Percentiles rank a stretch among this genome's conserved stretches.
Evolutionary conservation across 2,888 invertebrate genomes (phyloP).

Genomic region (Drosophila kanekoi): DNA sequence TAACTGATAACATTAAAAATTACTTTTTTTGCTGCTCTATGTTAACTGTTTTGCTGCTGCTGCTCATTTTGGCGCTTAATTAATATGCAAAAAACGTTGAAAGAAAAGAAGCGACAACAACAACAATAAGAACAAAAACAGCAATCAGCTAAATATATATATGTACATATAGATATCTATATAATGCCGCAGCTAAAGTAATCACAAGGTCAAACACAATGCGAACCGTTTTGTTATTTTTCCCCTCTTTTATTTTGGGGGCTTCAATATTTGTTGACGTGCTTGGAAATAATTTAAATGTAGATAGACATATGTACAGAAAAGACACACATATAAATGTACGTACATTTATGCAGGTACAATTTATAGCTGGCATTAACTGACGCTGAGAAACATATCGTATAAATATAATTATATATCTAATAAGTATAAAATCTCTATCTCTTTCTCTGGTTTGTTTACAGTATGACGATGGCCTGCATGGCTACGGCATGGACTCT

Average conservation of each 20-base stretch:
- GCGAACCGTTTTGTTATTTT: constrained; percentile 47
- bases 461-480: constrained; percentile 98
- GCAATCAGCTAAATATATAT: constrained; percentile 43
- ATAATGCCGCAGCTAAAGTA: constrained; percentile 72
- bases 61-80: constrained; percentile 81
- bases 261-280: constrained; percentile 56
- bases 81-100: constrained; percentile 83
- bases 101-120: constrained; percentile 58
- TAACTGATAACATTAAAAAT: constrained; percentile 79
- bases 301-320: constrained; percentile 2
- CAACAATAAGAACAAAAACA: constrained; percentile 42
- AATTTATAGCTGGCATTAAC: constrained; percentile 14
- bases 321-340: constrained; percentile 9
- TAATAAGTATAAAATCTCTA: constrained; percentile 4
- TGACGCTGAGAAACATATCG: constrained; percentile 26
- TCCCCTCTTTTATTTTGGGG: constrained; percentile 11
- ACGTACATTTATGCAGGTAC: constrained; percentile 31
- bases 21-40: constrained; percentile 44
- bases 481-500: constrained; percentile 93
- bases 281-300: constrained; percentile 49
- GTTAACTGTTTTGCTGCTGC: constrained; percentile 44
- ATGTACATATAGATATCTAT: constrained; percentile 25
- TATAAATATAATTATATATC: neutral
- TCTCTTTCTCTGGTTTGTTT: constrained; percentile 33
- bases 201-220: constrained; percentile 78